Percentiles rank a stretch among this genome's conserved stretches.
Conservation (phyloP, 2,113 vertebrate genomes). For the Ictalurus punctatus region DNA sequence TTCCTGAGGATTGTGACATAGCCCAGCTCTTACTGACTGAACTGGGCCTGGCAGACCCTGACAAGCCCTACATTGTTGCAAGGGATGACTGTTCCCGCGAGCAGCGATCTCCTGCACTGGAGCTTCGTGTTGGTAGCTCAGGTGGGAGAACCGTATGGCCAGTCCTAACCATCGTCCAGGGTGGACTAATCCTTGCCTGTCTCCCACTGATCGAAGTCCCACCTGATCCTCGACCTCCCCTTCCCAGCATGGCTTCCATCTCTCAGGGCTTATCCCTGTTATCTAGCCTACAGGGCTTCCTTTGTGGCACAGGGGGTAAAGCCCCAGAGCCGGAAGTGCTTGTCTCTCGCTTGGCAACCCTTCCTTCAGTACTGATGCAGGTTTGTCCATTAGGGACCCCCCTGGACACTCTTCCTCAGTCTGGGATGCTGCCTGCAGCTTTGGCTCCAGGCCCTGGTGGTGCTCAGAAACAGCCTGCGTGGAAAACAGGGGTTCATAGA, state of each 20-base stretch:
- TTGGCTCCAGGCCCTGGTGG: constrained; percentile 61
- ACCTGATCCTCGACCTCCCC: constrained; percentile 76
- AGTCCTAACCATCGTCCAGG: constrained; percentile 78
- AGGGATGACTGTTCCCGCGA: constrained; percentile 82
- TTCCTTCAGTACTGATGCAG: constrained; percentile 80
- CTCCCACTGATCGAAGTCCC: constrained; percentile 83
- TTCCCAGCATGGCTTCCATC: constrained; percentile 79
- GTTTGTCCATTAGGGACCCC: constrained; percentile 88
- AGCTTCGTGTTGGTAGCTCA: constrained; percentile 66
- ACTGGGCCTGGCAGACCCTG: constrained; percentile 74
- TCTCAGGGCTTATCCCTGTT: constrained; percentile 84
- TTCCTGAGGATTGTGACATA: constrained; percentile 81
- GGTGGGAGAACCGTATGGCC: constrained; percentile 82
- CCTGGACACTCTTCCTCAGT: constrained; percentile 78
- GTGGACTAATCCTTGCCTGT: constrained; percentile 78
- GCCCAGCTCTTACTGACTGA: constrained; percentile 83
- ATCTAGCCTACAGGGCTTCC: constrained; percentile 78
- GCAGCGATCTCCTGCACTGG: constrained; percentile 73
- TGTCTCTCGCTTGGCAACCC: constrained; percentile 71
- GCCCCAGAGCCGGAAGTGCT: constrained; percentile 74
- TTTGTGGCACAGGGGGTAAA: constrained; percentile 69
- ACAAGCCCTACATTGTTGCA: constrained; percentile 75
- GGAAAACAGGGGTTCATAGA: constrained; percentile 82
- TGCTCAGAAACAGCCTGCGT: constrained; percentile 83
- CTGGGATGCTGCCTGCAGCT: constrained; percentile 53